Percentiles rank a stretch among this genome's conserved stretches.
Conservation (phyloP, 2,113 vertebrate genomes). For the Sprattus sprattus region DNA sequence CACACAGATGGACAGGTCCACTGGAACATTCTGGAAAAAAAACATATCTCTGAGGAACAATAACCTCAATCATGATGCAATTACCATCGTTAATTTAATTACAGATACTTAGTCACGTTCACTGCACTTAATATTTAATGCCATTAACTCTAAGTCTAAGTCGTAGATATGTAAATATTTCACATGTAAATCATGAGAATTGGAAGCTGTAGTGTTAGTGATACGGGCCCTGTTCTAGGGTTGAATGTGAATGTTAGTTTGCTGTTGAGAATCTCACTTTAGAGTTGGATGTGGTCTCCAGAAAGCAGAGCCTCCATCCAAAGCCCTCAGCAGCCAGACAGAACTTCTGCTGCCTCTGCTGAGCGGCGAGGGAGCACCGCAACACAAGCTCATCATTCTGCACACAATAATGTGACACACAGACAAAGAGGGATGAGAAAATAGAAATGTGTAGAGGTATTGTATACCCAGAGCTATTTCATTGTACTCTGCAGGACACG, state of each 20-base stretch:
- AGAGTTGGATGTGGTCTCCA: conserved; percentile 90
- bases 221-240: background rate
- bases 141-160: background rate
- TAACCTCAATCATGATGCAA: background rate
- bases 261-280: conserved; percentile 72
- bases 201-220: background rate
- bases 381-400: conserved; percentile 92
- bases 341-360: conserved; percentile 86
- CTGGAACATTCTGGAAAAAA: conserved; percentile 70
- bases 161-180: background rate
- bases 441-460: background rate
- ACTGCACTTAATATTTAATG: background rate
- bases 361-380: conserved; percentile 81
- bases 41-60: background rate
- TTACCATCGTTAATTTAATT: background rate
- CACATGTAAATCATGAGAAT: background rate
- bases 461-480: background rate
- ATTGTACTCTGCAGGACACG: background rate
- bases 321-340: conserved; percentile 92
- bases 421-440: conserved; percentile 8
- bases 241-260: background rate
- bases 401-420: background rate
- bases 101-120: background rate
- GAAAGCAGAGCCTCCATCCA: conserved; percentile 85
- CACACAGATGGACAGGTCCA: conserved; percentile 69